Base-by-base conservation (phyloP, 2,797 vertebrate genomes). In the Aeoliscus strigatus region DNA sequence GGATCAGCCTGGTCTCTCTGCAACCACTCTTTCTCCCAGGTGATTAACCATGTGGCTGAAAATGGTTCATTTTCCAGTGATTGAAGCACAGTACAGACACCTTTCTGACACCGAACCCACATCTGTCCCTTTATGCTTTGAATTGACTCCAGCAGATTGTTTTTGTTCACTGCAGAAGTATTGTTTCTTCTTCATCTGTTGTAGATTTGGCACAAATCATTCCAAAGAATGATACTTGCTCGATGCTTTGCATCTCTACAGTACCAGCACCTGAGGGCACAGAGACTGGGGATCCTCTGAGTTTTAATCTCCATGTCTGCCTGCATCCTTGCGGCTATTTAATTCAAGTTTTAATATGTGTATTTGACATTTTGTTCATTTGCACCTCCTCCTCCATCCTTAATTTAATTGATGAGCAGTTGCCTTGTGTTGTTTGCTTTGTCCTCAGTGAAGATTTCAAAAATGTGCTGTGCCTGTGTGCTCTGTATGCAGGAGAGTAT, bases 271-370 rank as follows among this genome's bases (percentile, higher is more conserved):
- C 79, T 51, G 79, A 14, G 73, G 85, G 77, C 70, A 52, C 56
- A 34, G 34, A 71, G 48, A 60, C 79, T 69, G 21, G 49, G 60
- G 70, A 76, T 86, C 82, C 81, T 87, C 66, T 72, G 84, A 82
- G 82, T 87, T 85, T 81, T 86, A 81, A 87, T 87, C 83, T 84
- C 77, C 74, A 73, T 51, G 64, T 84, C 81, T 77, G 76, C 57
- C 73, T 73, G 61, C 70, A 60, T 83, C 80, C 86, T 89, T 18
- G 51, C 61, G 81, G 88, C 84, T 51, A 75, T 87, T 88, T 82
- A 80, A 86, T 89, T 86, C 83, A 81, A 81, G 76, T 86, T 86
- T 86, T 88, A 87, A 86, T 88, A 87, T 85, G 81, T 84, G 85
- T 77, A 78, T 87, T 87, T 88, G 82, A 87, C 81, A 79, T 83